Conservation (phyloP, 2,113 vertebrate genomes). For the Centropristis striata region DNA sequence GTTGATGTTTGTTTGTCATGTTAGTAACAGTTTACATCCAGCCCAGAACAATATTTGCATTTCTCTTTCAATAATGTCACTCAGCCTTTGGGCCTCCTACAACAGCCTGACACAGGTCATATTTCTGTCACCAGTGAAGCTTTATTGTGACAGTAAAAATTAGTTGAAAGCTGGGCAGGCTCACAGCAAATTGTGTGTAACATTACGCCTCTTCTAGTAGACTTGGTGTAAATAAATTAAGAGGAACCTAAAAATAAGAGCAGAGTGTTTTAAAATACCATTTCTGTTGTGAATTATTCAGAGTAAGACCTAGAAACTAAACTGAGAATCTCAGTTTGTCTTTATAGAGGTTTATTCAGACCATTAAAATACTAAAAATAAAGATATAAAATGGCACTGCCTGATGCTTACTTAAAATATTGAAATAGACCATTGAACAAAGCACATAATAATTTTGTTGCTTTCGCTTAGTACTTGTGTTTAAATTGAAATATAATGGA, state of each 20-base stretch:
- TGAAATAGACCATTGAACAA: conserved; percentile 17
- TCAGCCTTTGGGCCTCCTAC: not conserved
- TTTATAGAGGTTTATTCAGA: conserved; percentile 4
- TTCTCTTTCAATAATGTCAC: not conserved
- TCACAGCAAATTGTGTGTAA: conserved; percentile 25
- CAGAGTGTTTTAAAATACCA: conserved; percentile 54
- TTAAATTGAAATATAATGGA: conserved; percentile 32
- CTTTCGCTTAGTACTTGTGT: conserved; percentile 24
- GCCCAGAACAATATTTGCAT: not conserved
- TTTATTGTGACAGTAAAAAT: conserved; percentile 15
- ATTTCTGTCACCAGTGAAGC: conserved; percentile 9
- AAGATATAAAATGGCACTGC: not conserved
- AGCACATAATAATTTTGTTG: not conserved
- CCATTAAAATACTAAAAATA: conserved; percentile 8
- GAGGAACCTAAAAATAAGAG: conserved; percentile 58
- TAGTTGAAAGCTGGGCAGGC: not conserved
- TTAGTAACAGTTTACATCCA: not conserved
- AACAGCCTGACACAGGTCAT: not conserved
- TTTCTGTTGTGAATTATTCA: conserved; percentile 69
- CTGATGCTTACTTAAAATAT: not conserved
- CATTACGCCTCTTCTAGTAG: conserved; percentile 6
- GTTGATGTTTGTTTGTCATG: not conserved
- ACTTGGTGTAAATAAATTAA: conserved; percentile 47
- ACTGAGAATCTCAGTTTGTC: conserved; percentile 28
- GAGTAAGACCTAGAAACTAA: conserved; percentile 18